phyloP scores from a whole-genome alignment of 2,797 vertebrate species.

The Cuculus canorus region DNA sequence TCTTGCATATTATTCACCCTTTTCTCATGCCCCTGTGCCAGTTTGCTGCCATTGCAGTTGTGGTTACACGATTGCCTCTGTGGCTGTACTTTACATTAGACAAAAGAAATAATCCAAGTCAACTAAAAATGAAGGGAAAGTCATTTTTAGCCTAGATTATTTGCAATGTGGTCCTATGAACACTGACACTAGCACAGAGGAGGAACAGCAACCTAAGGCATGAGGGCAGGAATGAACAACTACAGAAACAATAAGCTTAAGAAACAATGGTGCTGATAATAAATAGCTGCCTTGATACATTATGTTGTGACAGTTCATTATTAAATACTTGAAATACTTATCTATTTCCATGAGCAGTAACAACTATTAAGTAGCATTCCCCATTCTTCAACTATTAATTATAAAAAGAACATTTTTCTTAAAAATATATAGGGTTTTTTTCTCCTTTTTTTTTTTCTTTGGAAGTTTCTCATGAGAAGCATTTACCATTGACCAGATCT shows the following conservation, averaged over 20 bases:
- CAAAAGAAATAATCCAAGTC: not conserved
- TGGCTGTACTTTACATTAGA: not conserved
- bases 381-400: not conserved
- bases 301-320: not conserved
- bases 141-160: not conserved
- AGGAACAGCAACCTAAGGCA: not conserved
- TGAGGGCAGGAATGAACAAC: not conserved
- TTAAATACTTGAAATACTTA: not conserved
- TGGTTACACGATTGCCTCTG: not conserved
- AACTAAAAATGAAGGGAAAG: not conserved
- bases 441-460: not conserved
- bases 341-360: not conserved
- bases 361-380: not conserved
- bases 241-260: not conserved
- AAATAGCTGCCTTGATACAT: not conserved
- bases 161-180: not conserved
- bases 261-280: not conserved
- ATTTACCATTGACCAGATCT: not conserved
- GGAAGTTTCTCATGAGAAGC: not conserved
- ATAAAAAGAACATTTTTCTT: not conserved
- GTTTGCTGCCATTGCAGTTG: not conserved
- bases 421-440: not conserved
- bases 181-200: not conserved
- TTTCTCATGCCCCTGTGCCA: not conserved
- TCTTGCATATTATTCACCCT: not conserved